These are phyloP conservation scores for Entomyzon cyanotis DNA, from an alignment of 2,113 vertebrate genomes.

Conservation along the genomic window DNA sequence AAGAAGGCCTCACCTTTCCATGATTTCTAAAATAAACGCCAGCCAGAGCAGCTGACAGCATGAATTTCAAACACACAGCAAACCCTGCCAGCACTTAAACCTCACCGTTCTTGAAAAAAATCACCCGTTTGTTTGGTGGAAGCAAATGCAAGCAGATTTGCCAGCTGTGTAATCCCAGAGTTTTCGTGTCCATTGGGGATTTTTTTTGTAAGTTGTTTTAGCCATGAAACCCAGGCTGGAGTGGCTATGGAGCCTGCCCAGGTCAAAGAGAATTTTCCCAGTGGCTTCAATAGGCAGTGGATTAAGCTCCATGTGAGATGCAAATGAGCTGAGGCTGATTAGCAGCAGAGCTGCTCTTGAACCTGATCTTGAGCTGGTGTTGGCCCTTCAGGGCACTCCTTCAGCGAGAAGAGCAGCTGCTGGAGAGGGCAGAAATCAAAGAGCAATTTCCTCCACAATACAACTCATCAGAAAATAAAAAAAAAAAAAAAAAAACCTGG, in stretches of 20 bases:
- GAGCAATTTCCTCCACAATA: background rate
- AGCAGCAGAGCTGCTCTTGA: background rate
- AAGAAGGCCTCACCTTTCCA: background rate
- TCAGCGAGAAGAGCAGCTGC: background rate
- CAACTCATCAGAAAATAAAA: background rate
- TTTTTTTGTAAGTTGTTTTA: background rate
- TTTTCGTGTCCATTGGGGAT: background rate
- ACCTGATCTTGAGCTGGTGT: background rate
- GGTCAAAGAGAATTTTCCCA: background rate
- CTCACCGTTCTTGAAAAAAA: background rate
- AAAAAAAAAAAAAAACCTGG: background rate
- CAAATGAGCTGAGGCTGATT: background rate
- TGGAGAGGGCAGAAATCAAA: conserved; percentile 6
- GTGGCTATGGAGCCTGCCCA: background rate
- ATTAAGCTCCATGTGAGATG: background rate
- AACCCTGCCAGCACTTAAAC: background rate
- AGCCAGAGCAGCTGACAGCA: background rate
- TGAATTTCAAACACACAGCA: background rate
- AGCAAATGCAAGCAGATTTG: background rate
- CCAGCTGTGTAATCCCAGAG: background rate
- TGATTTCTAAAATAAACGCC: background rate
- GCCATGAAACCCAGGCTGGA: background rate
- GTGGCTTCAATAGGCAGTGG: background rate
- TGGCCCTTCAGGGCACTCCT: background rate
- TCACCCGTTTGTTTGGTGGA: background rate